Evolutionary conservation across 2,888 invertebrate species (phyloP).

Genomic region (Amblyteles armatorius): DNA sequence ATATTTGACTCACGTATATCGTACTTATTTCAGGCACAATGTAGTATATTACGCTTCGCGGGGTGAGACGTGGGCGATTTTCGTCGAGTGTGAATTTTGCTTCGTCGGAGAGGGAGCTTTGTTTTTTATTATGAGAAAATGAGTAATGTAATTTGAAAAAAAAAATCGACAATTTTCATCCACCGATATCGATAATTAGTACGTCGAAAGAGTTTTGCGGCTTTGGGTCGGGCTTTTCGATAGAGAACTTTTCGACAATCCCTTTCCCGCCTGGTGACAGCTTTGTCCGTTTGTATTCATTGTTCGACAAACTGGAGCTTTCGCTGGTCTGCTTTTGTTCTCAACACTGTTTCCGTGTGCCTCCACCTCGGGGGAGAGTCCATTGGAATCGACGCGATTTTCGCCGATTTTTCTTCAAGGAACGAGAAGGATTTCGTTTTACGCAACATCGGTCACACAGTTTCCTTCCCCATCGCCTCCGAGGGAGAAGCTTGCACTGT

Average conservation of each 20-base stretch:
- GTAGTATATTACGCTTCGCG: too few species aligned
- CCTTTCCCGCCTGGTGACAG: constrained; percentile 1
- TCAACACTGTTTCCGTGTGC: constrained; percentile 7
- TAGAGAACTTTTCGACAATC: constrained; percentile 7
- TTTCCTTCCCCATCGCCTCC: constrained; percentile 10
- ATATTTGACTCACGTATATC: too few species aligned
- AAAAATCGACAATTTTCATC: too few species aligned
- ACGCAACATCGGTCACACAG: constrained; percentile 66
- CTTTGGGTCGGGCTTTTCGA: too few species aligned
- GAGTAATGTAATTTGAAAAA: too few species aligned
- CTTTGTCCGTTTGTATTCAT: constrained; percentile 13
- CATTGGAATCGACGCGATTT: constrained; percentile 58
- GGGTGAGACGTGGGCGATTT: too few species aligned
- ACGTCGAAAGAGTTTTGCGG: too few species aligned
- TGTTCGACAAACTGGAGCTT: constrained; percentile 6
- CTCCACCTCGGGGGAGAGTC: constrained; percentile 4
- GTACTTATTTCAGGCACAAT: too few species aligned
- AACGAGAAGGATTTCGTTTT: constrained; percentile 61
- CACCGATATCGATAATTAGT: too few species aligned
- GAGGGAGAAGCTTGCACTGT: constrained; percentile 30
- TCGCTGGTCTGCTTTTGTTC: constrained; percentile 17
- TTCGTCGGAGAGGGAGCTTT: too few species aligned
- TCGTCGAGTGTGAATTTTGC: too few species aligned
- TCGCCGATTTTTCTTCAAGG: constrained; percentile 60
- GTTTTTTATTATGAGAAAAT: too few species aligned